Evolutionary conservation across 2,888 invertebrate genomes (phyloP), one percentile per base, ranked within the genome.

Genomic region (Listrodromus nycthemerus): DNA sequence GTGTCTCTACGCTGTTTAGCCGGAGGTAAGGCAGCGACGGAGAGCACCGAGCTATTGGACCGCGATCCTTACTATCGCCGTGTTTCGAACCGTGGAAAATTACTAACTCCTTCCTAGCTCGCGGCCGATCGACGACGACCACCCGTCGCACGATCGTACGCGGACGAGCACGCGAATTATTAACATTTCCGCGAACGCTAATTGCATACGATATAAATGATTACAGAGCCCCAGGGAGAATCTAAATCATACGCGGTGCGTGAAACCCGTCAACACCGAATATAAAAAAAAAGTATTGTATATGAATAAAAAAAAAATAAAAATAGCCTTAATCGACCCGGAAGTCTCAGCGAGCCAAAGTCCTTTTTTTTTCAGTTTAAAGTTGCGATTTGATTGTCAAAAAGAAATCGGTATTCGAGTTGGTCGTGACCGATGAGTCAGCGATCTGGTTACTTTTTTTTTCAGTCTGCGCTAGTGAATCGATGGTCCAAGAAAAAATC

Each of bases 71-170:
- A 16, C 65, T 65, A 27, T 27, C 21, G 58, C 30, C 58, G 58
- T 58, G 5, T 58, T 58, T 24, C 16, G 4, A 5, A 16, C 27
- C 27, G 58, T 58, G 58, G 58, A 58, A 24, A 70, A 65, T 45
- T 52, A 71, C 76, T 8, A 63, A 52, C 65, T 52, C 45, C 19
- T 37, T 21, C 19, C 33, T 65, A 6, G 13, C 67, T 52, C 37
- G 19, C 63, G 67, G 58, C 65, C 16, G 66, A 80, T 65, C 67
- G 70, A 58, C 63, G 55, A 58, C 37, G 19, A 66, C 55, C 37
- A 33, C 33, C 30, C 13, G 45, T 48, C 27, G n/a, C 24, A 27
- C 13, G 4, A 10, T 58, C 30, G 30, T 30, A 2, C 58, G 24
- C 55, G 8, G 41, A 61, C 69, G 50, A 41, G 71, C 27, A 37